A percentile compares a stretch with the other conserved stretches of the same genome.
These are phyloP conservation scores for Cerceris rybyensis DNA, from an alignment of 2,888 invertebrate genomes.

Conservation along the genomic window DNA sequence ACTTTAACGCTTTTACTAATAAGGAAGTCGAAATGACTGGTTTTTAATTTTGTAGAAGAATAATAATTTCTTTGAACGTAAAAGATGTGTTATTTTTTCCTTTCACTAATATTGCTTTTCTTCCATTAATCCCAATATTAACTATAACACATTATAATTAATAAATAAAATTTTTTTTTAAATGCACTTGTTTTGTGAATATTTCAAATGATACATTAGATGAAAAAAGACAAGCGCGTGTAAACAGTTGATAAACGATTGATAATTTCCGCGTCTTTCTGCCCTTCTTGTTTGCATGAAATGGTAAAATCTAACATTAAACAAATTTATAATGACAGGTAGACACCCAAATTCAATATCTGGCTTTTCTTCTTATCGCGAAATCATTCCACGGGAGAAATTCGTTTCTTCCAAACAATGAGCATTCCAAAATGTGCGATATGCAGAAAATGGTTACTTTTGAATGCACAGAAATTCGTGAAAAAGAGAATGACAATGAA, in stretches of 20 bases:
- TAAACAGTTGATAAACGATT: constrained; percentile 8
- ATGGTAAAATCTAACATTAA: background rate
- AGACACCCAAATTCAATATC: background rate
- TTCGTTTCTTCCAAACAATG: background rate
- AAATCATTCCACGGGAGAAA: background rate
- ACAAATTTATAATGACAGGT: constrained; percentile 9
- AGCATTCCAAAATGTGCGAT: background rate
- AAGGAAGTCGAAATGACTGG: background rate
- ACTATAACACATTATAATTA: background rate
- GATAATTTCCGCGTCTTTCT: background rate
- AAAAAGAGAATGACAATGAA: too few species aligned
- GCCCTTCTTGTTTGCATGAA: background rate
- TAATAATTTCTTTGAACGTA: background rate
- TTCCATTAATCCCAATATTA: background rate
- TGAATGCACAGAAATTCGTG: too few species aligned
- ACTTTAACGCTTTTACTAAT: background rate
- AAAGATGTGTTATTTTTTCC: background rate
- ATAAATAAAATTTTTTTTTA: too few species aligned
- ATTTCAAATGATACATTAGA: background rate
- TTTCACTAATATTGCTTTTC: background rate
- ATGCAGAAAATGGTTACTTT: too few species aligned
- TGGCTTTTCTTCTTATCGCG: background rate
- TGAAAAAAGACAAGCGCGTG: background rate
- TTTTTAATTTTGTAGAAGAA: background rate
- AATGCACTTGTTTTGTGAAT: too few species aligned